Conservation (phyloP, 1,140 invertebrate species). For the Anadara kagoshimensis region DNA sequence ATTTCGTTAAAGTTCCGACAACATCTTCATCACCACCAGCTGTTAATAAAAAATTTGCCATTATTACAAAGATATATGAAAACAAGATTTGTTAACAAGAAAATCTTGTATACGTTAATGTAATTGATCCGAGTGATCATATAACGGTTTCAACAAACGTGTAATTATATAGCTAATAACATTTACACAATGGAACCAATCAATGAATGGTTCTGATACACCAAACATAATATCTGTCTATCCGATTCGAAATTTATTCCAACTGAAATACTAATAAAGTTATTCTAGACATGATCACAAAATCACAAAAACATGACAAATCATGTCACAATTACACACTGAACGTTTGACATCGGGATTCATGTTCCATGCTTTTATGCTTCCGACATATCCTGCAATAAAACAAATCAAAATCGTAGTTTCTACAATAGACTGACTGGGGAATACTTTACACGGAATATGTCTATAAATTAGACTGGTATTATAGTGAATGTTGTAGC, state of each 20-base stretch:
- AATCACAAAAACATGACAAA: no score
- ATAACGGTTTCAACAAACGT: background rate
- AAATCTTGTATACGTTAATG: background rate
- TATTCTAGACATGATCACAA: no score
- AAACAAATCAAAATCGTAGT: no score
- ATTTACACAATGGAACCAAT: background rate
- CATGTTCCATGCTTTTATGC: no score
- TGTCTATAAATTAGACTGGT: no score
- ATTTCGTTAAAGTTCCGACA: constrained; percentile 30
- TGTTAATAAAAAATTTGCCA: constrained; percentile 20
- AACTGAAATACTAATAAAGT: no score
- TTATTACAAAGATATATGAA: background rate
- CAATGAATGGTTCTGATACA: constrained; percentile 1
- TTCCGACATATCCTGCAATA: no score
- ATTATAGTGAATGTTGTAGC: no score
- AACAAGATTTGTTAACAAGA: background rate
- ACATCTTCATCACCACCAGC: constrained; percentile 28
- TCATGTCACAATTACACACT: no score
- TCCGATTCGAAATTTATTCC: background rate
- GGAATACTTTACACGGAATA: no score
- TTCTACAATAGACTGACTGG: no score
- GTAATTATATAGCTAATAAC: background rate
- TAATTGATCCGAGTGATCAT: background rate
- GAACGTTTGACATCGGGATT: no score
- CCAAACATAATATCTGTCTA: background rate